Evolutionary conservation across 2,888 invertebrate species (phyloP).

Genomic region (Tachystola acroxantha): DNA sequence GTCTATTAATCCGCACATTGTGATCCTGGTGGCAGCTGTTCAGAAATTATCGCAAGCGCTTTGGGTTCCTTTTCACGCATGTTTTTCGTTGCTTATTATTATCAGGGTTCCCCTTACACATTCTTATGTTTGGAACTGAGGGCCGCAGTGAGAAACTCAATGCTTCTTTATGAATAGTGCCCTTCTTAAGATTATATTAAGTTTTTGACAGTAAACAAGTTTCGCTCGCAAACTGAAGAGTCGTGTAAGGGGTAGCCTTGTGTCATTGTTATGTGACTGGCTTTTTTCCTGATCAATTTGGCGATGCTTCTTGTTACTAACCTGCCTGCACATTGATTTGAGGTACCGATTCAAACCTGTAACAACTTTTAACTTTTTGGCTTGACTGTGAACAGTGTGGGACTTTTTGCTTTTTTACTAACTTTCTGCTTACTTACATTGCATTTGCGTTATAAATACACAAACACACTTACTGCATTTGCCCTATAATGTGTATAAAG

Average conservation of each 20-base stretch:
- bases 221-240: conserved; percentile 31
- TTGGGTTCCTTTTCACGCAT: conserved; percentile 59
- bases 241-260: conserved; percentile 47
- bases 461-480: no score
- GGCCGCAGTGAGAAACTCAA: conserved; percentile 56
- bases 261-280: conserved; percentile 28
- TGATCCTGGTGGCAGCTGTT: conserved; percentile 63
- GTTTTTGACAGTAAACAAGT: conserved; percentile 66
- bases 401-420: neutral
- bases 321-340: no score
- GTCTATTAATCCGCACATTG: conserved; percentile 65
- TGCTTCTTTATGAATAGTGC: conserved; percentile 53
- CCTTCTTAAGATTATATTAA: conserved; percentile 63
- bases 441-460: neutral
- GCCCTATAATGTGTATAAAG: no score
- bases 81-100: conserved; percentile 65
- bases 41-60: conserved; percentile 60
- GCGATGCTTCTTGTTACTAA: conserved; percentile 27
- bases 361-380: no score
- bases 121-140: conserved; percentile 46
- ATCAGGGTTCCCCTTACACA: conserved; percentile 60
- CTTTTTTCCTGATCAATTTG: conserved; percentile 32
- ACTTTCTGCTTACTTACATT: neutral
- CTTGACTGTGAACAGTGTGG: no score
- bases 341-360: no score